Conservation (phyloP, 2,113 vertebrate species). For the Nanger granti region DNA sequence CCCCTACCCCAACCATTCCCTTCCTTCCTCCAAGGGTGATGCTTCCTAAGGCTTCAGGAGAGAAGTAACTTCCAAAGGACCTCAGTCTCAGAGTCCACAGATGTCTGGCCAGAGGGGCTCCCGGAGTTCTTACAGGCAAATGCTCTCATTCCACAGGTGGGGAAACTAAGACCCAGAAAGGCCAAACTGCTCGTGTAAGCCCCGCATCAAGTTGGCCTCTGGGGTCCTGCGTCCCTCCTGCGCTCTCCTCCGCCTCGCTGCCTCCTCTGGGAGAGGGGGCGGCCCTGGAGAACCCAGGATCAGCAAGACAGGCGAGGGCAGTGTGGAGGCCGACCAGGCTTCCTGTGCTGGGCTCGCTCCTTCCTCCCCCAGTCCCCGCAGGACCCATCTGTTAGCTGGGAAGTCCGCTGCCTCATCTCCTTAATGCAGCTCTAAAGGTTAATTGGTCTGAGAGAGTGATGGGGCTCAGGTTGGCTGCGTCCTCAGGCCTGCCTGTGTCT, state of each 20-base stretch:
- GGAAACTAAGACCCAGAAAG: background rate
- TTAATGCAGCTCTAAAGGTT: constrained; percentile 81
- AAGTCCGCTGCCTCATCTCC: constrained; percentile 78
- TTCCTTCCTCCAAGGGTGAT: background rate
- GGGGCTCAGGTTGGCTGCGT: constrained; percentile 71
- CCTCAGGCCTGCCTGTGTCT: constrained; percentile 65
- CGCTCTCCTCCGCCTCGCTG: background rate
- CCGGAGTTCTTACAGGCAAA: background rate
- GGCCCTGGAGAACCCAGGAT: background rate
- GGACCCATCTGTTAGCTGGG: constrained; percentile 71
- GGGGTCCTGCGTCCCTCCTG: background rate
- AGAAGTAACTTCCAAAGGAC: background rate
- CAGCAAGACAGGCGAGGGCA: background rate
- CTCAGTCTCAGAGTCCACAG: background rate
- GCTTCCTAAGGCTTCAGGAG: background rate
- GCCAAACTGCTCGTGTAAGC: background rate
- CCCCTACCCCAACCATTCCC: background rate
- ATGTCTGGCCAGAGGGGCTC: background rate
- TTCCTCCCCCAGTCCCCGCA: background rate
- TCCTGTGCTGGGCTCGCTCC: background rate
- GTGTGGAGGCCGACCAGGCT: background rate
- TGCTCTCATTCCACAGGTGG: background rate
- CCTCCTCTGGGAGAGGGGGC: background rate
- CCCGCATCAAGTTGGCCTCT: constrained; percentile 49
- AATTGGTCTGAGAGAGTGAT: constrained; percentile 79